A percentile compares a stretch with the other conserved stretches of the same genome.
phyloP scores from a whole-genome alignment of 2,888 invertebrate species.

The Tuberolachnus salignus region DNA sequence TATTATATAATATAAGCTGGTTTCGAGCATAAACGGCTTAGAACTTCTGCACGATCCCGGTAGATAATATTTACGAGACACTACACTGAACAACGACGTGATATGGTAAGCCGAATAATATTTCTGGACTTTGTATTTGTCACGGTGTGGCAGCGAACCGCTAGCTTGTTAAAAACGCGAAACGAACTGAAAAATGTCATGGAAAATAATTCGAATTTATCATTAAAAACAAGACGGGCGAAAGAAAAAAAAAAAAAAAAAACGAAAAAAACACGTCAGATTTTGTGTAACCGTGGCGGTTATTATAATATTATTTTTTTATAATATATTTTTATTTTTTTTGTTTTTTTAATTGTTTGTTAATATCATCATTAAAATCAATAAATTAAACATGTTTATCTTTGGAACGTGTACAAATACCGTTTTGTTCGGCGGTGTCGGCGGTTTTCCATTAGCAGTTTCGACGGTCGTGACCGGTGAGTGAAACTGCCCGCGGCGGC shows the following conservation, averaged over 20 bases:
- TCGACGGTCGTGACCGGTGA: no score
- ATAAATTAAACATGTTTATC: no score
- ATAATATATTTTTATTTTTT: no score
- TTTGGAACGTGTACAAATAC: no score
- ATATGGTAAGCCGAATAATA: background rate
- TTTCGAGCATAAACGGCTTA: background rate
- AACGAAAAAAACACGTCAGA: no score
- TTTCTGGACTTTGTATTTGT: background rate
- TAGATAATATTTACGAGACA: constrained; percentile 11
- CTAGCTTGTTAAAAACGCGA: background rate
- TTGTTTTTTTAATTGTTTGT: background rate
- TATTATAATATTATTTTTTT: background rate
- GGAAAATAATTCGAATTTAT: background rate
- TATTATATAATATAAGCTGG: background rate
- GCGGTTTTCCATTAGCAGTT: no score
- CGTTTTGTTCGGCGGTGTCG: no score
- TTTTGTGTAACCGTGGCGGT: background rate
- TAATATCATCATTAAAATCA: background rate
- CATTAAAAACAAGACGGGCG: no score
- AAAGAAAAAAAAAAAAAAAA: background rate
- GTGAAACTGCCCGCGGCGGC: no score
- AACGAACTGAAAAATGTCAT: background rate
- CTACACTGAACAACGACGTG: background rate
- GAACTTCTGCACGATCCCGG: background rate
- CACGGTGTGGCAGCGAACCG: background rate